Evolutionary conservation across 2,113 vertebrate species (phyloP).

Genomic region (Mohoua ochrocephala): DNA sequence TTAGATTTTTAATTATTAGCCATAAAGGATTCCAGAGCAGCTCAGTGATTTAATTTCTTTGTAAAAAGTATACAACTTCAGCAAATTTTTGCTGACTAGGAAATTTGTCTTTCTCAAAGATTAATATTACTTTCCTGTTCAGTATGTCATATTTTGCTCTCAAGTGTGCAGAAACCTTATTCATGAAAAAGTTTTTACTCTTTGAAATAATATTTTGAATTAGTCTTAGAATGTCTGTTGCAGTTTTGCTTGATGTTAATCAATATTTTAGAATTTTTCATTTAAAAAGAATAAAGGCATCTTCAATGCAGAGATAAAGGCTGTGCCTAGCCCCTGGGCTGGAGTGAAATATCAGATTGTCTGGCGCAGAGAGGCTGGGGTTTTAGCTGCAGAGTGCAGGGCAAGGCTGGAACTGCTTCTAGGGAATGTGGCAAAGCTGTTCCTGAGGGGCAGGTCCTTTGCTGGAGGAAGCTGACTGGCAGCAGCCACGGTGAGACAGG

Average conservation of each 20-base stretch:
- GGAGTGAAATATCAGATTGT: neutral
- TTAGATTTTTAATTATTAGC: constrained; percentile 49
- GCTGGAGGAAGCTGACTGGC: fast-evolving
- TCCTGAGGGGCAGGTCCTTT: neutral
- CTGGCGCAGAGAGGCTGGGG: neutral
- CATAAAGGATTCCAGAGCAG: neutral
- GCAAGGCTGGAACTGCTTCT: neutral
- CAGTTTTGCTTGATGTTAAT: neutral
- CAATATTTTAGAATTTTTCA: neutral
- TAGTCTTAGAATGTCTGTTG: neutral
- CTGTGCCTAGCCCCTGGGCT: neutral
- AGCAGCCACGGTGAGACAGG: fast-evolving
- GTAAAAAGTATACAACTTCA: neutral
- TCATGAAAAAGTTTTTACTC: neutral
- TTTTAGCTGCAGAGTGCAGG: neutral
- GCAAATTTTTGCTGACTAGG: constrained; percentile 15
- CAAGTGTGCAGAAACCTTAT: neutral
- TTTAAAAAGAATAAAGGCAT: neutral
- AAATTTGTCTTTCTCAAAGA: neutral
- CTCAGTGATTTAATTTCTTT: constrained; percentile 34
- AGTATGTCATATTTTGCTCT: neutral
- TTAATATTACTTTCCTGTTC: neutral
- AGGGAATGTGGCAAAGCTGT: neutral
- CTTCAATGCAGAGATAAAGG: neutral
- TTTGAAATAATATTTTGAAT: neutral